These are phyloP conservation scores for Sarcophaga rosellei DNA, from an alignment of 2,888 invertebrate species.

Conservation along the genomic window DNA sequence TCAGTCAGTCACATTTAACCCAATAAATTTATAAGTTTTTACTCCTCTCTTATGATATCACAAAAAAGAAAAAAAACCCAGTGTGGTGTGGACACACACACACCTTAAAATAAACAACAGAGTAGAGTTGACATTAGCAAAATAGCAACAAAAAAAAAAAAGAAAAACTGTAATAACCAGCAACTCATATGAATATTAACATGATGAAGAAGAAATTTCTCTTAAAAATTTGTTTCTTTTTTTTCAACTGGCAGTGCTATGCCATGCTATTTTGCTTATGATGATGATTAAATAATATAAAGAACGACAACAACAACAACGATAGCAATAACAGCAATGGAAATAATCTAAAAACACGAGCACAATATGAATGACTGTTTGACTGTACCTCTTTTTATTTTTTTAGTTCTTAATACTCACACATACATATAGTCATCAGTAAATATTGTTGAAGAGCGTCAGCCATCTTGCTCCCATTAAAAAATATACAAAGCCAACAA, in stretches of 20 bases:
- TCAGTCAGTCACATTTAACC: conserved; percentile 57
- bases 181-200: neutral
- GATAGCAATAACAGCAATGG: neutral
- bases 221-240: neutral
- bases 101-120: conserved; percentile 9
- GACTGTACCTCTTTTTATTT: conserved; percentile 66
- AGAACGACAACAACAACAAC: conserved; percentile 28
- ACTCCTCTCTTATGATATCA: conserved; percentile 49
- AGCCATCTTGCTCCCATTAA: conserved; percentile 77
- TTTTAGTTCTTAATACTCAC: conserved; percentile 4
- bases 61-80: conserved; percentile 26
- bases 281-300: neutral
- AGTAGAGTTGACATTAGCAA: conserved; percentile 41
- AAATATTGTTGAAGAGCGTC: conserved; percentile 72
- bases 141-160: neutral
- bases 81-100: conserved; percentile 26
- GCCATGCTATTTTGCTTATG: neutral
- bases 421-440: conserved; percentile 2
- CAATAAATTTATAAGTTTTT: conserved; percentile 46
- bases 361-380: conserved; percentile 52
- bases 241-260: neutral
- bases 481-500: conserved; percentile 53
- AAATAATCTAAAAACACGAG: conserved; percentile 41
- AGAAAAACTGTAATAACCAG: neutral
- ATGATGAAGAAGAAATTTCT: conserved; percentile 4